These are phyloP conservation scores for Paralinhomoeus sp. DNA, from an alignment of 2,888 invertebrate genomes.

Conservation along the genomic window DNA sequence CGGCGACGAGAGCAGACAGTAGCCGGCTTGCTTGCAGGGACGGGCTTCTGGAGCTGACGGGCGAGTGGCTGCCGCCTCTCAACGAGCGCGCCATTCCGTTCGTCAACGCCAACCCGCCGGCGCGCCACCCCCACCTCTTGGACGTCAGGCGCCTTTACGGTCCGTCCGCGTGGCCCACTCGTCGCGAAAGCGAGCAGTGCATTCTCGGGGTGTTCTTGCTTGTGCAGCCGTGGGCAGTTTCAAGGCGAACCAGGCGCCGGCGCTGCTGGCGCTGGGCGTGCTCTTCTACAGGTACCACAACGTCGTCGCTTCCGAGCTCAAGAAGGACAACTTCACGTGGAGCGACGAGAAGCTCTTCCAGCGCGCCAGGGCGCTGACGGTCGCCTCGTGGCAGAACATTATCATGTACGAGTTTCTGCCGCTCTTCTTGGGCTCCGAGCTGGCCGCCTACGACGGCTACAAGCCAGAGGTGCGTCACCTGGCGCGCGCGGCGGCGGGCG, in stretches of 20 bases:
- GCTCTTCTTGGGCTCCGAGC: neutral
- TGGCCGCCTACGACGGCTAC: constrained; percentile 1
- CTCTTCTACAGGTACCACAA: constrained; percentile 10
- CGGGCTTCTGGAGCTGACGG: constrained; percentile 14
- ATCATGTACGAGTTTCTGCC: constrained; percentile 5
- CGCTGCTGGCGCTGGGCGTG: constrained; percentile 16
- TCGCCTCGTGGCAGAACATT: constrained; percentile 19
- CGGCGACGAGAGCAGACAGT: no score
- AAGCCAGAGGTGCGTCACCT: neutral
- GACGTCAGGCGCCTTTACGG: constrained; percentile 15
- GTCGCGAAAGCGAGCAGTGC: no score
- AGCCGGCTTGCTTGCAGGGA: constrained; percentile 5
- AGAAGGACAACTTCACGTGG: constrained; percentile 8
- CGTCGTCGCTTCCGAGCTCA: constrained; percentile 11
- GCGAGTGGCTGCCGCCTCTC: constrained; percentile 14
- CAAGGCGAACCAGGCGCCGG: constrained; percentile 24
- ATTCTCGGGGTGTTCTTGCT: no score
- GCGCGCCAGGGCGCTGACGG: constrained; percentile 20
- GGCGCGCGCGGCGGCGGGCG: no score
- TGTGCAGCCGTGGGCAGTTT: constrained; percentile 19
- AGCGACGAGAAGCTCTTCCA: constrained; percentile 20
- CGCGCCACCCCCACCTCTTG: constrained; percentile 8
- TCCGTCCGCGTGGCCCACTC: constrained; percentile 10
- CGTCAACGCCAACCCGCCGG: constrained; percentile 11
- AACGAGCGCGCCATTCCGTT: constrained; percentile 17